Percentiles rank a stretch among this genome's conserved stretches.
Evolutionary conservation across 37 sponge, comb jelly and placozoan genomes (phyloP).

Genomic region (Ephydatia muelleri): DNA sequence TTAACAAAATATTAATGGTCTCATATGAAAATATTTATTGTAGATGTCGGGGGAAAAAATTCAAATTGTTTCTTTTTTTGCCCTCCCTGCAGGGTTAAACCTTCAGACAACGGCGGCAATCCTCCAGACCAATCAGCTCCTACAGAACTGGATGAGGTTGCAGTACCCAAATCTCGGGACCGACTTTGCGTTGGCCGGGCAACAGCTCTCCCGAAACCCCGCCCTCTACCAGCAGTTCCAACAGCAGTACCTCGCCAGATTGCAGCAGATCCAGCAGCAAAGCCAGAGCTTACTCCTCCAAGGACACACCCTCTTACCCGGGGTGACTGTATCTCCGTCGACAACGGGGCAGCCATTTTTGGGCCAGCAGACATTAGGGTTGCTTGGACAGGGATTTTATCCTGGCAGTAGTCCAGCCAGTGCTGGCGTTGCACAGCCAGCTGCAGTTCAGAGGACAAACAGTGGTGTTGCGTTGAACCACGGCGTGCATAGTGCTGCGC

Average conservation of each 20-base stretch:
- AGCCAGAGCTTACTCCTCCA: slow-evolving; percentile 27
- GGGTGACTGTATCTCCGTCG: slow-evolving; percentile 10
- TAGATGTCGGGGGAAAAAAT: too few species aligned
- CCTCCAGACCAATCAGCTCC: slow-evolving; percentile 24
- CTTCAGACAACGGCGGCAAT: neutral
- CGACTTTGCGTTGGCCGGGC: slow-evolving; percentile 16
- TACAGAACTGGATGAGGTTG: slow-evolving; percentile 32
- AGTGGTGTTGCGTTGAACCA: too few species aligned
- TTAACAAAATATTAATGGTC: too few species aligned
- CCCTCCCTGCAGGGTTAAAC: neutral
- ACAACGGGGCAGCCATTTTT: neutral
- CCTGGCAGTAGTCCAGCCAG: too few species aligned
- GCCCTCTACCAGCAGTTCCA: slow-evolving; percentile 23
- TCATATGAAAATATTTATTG: too few species aligned
- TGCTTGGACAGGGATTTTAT: too few species aligned
- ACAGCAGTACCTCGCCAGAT: slow-evolving; percentile 35
- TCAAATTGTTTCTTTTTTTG: too few species aligned
- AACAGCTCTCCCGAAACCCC: slow-evolving; percentile 28
- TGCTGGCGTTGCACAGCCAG: too few species aligned
- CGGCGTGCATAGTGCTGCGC: too few species aligned
- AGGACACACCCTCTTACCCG: slow-evolving; percentile 16
- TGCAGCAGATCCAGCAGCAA: slow-evolving; percentile 15
- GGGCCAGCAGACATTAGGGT: slow-evolving; percentile 4
- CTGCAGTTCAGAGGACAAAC: too few species aligned
- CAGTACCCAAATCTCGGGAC: slow-evolving; percentile 19